Conservation (phyloP, 2,797 vertebrate species). For the Gymnopithys bicolor region DNA sequence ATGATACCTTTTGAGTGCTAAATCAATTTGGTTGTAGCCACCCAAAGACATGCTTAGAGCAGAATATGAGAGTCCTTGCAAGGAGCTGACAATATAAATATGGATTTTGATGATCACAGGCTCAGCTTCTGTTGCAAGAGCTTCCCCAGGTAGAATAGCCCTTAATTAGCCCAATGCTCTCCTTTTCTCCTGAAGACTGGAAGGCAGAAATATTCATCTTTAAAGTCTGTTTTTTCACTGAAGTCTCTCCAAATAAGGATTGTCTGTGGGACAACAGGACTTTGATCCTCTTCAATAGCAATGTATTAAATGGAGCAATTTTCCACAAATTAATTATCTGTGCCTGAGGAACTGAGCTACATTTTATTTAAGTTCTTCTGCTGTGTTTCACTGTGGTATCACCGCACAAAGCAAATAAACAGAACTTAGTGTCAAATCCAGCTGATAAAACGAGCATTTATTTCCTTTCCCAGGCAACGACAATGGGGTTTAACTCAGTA, state of each 20-base stretch:
- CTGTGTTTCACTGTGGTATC: not conserved
- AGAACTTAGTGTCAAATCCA: constrained; percentile 45
- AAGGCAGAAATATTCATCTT: not conserved
- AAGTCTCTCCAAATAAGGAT: not conserved
- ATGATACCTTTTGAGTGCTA: not conserved
- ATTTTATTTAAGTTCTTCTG: not conserved
- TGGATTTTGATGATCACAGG: not conserved
- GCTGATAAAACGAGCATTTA: constrained; percentile 38
- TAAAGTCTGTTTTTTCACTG: not conserved
- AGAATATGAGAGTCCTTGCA: not conserved
- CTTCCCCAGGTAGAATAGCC: not conserved
- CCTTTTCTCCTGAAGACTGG: not conserved
- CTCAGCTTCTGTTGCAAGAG: not conserved
- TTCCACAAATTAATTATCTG: constrained; percentile 31
- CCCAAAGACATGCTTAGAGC: not conserved
- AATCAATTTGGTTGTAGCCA: not conserved
- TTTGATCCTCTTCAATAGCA: not conserved
- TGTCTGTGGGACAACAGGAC: not conserved
- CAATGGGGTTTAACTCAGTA: constrained; percentile 5
- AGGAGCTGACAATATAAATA: not conserved
- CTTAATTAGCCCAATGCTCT: not conserved
- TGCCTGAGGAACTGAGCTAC: not conserved
- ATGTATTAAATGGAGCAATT: not conserved
- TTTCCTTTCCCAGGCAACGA: constrained; percentile 3
- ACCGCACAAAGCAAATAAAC: constrained; percentile 47